Conservation (phyloP, 1,140 invertebrate species). For the Laupala kohalensis region DNA sequence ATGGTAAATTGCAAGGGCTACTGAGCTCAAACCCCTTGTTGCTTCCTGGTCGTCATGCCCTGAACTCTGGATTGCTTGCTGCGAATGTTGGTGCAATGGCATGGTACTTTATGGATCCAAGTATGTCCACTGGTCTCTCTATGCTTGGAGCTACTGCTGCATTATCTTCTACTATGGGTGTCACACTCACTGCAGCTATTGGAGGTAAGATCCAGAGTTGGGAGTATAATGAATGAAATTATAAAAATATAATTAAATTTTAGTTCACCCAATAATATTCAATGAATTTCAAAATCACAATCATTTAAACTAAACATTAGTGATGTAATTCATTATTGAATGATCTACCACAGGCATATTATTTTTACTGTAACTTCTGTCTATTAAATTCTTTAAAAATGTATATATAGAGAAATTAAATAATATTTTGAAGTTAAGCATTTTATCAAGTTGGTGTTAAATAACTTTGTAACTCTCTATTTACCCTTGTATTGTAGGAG, state of each 20-base stretch:
- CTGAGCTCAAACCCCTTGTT: slow-evolving; percentile 65
- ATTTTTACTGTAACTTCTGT: background rate
- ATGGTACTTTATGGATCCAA: slow-evolving; percentile 49
- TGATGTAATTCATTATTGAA: no score
- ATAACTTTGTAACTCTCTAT: background rate
- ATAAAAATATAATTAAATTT: background rate
- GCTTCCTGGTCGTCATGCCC: slow-evolving; percentile 65
- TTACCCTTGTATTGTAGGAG: slow-evolving; percentile 35
- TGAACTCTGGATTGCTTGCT: slow-evolving; percentile 56
- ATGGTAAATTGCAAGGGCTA: slow-evolving; percentile 78
- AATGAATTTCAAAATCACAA: no score
- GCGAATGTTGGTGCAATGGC: slow-evolving; percentile 58
- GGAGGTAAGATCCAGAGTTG: slow-evolving; percentile 65
- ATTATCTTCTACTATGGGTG: slow-evolving; percentile 62
- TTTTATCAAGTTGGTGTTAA: background rate
- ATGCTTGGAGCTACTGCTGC: slow-evolving; percentile 60
- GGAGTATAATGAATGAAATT: no score
- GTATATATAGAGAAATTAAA: background rate
- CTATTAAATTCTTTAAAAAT: no score
- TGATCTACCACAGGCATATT: background rate
- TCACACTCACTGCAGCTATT: slow-evolving; percentile 78
- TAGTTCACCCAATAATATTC: background rate
- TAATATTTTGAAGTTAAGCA: background rate
- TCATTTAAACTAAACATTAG: no score
- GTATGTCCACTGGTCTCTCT: slow-evolving; percentile 41